Conservation (phyloP, 35 echinoderm and acorn worm genomes). For the Heliocidaris erythrogramma region DNA sequence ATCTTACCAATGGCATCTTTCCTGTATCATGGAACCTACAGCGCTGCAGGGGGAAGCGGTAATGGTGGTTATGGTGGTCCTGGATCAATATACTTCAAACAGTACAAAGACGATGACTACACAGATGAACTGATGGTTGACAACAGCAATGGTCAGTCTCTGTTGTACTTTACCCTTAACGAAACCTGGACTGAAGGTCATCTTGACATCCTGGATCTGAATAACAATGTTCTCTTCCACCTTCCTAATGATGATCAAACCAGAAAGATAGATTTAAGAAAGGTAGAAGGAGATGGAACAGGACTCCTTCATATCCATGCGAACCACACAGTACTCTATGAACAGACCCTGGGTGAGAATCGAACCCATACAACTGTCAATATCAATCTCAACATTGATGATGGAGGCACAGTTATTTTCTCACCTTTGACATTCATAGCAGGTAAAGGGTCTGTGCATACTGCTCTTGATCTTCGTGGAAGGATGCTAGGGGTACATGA, state of each 20-base stretch:
- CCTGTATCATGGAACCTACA: conserved; percentile 59
- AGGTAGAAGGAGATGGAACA: conserved; percentile 81
- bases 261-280: conserved; percentile 55
- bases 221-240: conserved; percentile 75
- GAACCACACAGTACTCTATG: conserved; percentile 68
- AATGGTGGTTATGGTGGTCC: conserved; percentile 63
- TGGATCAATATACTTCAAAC: conserved; percentile 74
- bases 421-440: conserved; percentile 62
- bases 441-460: conserved; percentile 62
- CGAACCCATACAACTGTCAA: conserved; percentile 57
- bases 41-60: conserved; percentile 60
- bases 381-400: conserved; percentile 69
- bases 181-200: conserved; percentile 62
- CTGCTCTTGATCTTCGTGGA: conserved; percentile 67
- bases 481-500: conserved; percentile 75
- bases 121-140: conserved; percentile 76
- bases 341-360: conserved; percentile 65
- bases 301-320: conserved; percentile 80
- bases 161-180: conserved; percentile 76
- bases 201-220: conserved; percentile 81
- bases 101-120: conserved; percentile 24
- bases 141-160: conserved; percentile 77
- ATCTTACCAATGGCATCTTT: conserved; percentile 18
- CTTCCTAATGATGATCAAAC: conserved; percentile 49
- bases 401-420: conserved; percentile 68